A percentile compares a stretch with the other conserved stretches of the same genome.
Evolutionary conservation across 2,888 invertebrate genomes (phyloP).

Genomic region (Schrankia costaestrigalis): DNA sequence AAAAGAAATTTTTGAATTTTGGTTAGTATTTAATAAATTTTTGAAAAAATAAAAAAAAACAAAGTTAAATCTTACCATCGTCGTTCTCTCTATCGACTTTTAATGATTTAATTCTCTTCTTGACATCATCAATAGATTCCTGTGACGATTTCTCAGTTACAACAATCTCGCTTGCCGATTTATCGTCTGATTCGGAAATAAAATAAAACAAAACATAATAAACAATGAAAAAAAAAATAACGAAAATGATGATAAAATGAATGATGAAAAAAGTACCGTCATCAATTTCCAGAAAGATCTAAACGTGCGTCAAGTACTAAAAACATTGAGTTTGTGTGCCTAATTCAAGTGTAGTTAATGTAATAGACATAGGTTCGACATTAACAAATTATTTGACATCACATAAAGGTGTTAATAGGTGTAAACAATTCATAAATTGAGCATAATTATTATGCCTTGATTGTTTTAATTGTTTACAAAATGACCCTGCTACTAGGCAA

Average conservation of each 20-base stretch:
- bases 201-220: constrained; percentile 32
- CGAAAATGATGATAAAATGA: constrained; percentile 3
- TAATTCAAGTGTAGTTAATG: no score
- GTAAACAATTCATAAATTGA: no score
- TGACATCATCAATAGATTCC: constrained; percentile 69
- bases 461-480: no score
- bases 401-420: no score
- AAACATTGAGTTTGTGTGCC: no score
- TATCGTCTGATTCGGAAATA: constrained; percentile 40
- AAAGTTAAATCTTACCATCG: constrained; percentile 62
- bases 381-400: no score
- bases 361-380: no score
- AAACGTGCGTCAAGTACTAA: no score
- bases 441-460: no score
- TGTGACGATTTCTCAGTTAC: constrained; percentile 61
- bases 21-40: no score
- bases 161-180: constrained; percentile 52
- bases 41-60: constrained; percentile 2
- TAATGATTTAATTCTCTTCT: constrained; percentile 70
- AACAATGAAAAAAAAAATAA: constrained; percentile 18
- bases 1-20: no score
- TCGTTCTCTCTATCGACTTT: constrained; percentile 74
- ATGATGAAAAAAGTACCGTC: neutral
- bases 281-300: neutral
- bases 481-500: no score